phyloP scores from a whole-genome alignment of 2,113 vertebrate genomes.

The Zootoca vivipara region DNA sequence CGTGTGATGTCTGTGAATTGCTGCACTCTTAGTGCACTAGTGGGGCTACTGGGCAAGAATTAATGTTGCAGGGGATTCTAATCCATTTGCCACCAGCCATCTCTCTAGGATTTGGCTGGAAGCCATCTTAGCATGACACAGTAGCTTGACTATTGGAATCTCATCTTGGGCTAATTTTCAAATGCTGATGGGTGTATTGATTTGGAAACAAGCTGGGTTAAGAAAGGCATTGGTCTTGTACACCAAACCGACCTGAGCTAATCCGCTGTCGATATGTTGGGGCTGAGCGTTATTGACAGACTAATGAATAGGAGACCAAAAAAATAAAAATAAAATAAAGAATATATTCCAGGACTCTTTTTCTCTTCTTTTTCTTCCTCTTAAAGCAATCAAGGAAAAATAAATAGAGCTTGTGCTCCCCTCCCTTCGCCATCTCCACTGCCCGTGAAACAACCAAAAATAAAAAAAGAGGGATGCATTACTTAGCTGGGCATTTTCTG shows the following conservation, averaged over 20 bases:
- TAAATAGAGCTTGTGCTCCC: constrained; percentile 41
- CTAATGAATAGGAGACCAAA: constrained; percentile 73
- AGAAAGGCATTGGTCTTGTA: constrained; percentile 76
- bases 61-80: constrained; percentile 66
- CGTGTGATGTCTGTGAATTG: not conserved
- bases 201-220: constrained; percentile 80
- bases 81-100: constrained; percentile 47
- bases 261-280: constrained; percentile 74
- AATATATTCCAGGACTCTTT: constrained; percentile 24
- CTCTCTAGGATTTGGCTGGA: constrained; percentile 56
- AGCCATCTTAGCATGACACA: constrained; percentile 69
- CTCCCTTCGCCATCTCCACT: constrained; percentile 54
- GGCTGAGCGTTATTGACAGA: constrained; percentile 73
- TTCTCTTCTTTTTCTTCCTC: constrained; percentile 41
- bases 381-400: constrained; percentile 63
- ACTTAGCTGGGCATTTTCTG: constrained; percentile 34
- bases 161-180: constrained; percentile 80
- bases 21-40: not conserved
- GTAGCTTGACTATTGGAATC: constrained; percentile 74
- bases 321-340: not conserved
- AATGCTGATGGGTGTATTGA: constrained; percentile 81
- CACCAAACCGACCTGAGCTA: constrained; percentile 73
- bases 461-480: constrained; percentile 32
- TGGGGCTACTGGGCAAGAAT: not conserved
- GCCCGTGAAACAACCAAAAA: not conserved